phyloP scores from a whole-genome alignment of 1,140 invertebrate genomes.

The Drosophila gunungcola region DNA sequence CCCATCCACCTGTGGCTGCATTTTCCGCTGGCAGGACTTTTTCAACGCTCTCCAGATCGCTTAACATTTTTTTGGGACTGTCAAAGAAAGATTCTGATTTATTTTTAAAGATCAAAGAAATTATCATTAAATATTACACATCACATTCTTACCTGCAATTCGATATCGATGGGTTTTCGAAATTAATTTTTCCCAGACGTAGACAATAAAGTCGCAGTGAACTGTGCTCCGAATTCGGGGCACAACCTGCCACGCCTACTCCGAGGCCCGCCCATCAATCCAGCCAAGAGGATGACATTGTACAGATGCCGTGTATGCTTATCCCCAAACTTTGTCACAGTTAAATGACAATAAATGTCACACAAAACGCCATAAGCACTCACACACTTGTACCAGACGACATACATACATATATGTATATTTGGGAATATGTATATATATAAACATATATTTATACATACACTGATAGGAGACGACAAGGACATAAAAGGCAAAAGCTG shows the following conservation, averaged over 20 bases:
- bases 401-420: background rate
- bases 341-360: slow-evolving; percentile 83
- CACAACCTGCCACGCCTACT: background rate
- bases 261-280: background rate
- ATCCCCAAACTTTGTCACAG: slow-evolving; percentile 81
- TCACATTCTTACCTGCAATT: background rate
- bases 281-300: slow-evolving; percentile 8
- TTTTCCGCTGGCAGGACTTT: background rate
- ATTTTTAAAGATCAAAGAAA: no score
- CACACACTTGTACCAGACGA: slow-evolving; percentile 21
- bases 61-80: background rate
- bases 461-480: slow-evolving; percentile 68
- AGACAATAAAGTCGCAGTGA: background rate
- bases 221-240: background rate
- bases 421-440: background rate
- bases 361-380: slow-evolving; percentile 78
- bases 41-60: background rate
- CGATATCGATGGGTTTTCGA: slow-evolving; percentile 8
- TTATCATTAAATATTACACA: background rate
- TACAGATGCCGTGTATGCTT: slow-evolving; percentile 55
- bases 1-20: background rate
- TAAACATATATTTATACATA: slow-evolving; percentile 10
- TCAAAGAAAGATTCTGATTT: background rate
- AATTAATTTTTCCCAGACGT: background rate
- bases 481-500: slow-evolving; percentile 69